Evolutionary conservation across 2,888 invertebrate genomes (phyloP).

Genomic region (Heliconius cydno): DNA sequence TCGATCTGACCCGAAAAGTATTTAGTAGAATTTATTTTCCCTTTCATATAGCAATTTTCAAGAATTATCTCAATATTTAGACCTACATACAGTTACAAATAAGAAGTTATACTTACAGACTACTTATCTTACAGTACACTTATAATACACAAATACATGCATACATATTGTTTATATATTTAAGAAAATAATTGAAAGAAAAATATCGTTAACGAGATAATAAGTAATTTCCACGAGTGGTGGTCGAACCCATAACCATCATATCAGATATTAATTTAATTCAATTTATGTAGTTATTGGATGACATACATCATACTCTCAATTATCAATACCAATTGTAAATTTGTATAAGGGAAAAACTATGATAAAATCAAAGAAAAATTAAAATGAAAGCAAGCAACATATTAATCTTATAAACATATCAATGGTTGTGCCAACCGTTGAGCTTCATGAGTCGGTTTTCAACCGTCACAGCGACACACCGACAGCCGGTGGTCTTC

Average conservation of each 20-base stretch:
- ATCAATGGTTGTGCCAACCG: constrained; percentile 71
- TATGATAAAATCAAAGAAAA: no score
- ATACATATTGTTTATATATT: not conserved
- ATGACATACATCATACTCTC: no score
- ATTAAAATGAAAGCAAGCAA: no score
- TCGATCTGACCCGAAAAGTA: not conserved
- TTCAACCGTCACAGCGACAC: constrained; percentile 69
- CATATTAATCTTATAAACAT: no score
- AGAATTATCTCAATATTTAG: not conserved
- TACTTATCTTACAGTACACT: not conserved
- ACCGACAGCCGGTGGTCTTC: constrained; percentile 66
- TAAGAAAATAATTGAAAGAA: not conserved
- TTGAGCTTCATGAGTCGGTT: constrained; percentile 68
- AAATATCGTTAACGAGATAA: not conserved
- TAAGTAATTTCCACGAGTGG: no score
- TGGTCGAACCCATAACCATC: no score
- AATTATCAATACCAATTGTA: no score
- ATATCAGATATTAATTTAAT: no score
- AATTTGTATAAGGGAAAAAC: no score
- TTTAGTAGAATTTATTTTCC: not conserved
- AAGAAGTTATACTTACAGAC: not conserved
- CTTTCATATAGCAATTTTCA: not conserved
- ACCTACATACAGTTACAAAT: not conserved
- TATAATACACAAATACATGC: not conserved
- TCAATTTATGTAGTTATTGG: no score